Base-by-base conservation (phyloP, 2,888 invertebrate species). In the Elysia crispata region DNA sequence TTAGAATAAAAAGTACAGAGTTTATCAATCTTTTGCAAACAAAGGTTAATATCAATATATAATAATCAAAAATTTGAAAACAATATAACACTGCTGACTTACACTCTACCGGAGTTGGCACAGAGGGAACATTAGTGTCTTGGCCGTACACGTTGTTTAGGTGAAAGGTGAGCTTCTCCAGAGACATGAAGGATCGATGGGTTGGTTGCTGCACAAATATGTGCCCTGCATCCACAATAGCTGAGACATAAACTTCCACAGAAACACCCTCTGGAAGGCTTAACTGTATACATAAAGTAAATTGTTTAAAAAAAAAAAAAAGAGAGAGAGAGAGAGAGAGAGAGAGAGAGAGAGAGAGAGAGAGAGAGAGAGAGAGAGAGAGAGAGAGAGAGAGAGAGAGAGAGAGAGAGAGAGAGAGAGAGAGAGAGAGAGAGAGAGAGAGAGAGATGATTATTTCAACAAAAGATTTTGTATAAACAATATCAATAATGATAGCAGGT, bases 181-280 rank as follows among this genome's bases (percentile, higher is more conserved):
- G 94, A 80, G 95, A 95, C 25, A 96, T 96, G 93, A 96, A 97
- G 67, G 97, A 95, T 8, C 98, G 98, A 93, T 99, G 98, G 81
- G 97, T 95, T 1, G 97, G 98, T 92, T 98, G 96, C 92, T 98
- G 98, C 81, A 99, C 94, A 93, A 98, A 99, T 91, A 99, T 94
- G 92, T 97, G 97, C 66, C 96, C 95, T 76, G 97, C 96, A 84
- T 95, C 95, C 84, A 97, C 95, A 90, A 98, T 94, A 87, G 96
- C 95, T 90, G 96, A 97, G 88, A 99, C 94, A 83, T 96, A 95
- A 33, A 98, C 96, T 93, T 99, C 98, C 90, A 97, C 97, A 91
- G 96, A 96, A 77, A 98, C 96, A 73, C 96, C 96, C 92, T 97
- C 97, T 88, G 98, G 95, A 85, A 99, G 94, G 92, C 95, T 95